phyloP scores from a whole-genome alignment of 64 coral and sea anemone genomes.

The Montipora efflorescens region DNA sequence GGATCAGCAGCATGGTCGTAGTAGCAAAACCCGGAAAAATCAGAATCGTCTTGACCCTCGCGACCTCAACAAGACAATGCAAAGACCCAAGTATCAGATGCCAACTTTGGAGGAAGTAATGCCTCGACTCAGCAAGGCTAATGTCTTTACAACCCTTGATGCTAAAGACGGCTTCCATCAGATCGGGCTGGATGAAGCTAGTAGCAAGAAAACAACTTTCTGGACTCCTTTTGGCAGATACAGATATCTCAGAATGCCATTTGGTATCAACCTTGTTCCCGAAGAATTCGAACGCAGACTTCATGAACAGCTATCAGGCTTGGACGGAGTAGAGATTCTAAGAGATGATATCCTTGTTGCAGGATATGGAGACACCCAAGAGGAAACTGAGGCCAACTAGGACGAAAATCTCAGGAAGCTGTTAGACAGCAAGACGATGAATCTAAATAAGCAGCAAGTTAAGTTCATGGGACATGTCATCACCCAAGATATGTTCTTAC shows the following conservation, averaged over 20 bases:
- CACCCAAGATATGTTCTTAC: slow-evolving; percentile 53
- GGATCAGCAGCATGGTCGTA: slow-evolving; percentile 71
- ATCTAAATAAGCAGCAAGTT: slow-evolving; percentile 33
- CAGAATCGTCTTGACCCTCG: slow-evolving; percentile 64
- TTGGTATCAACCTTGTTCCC: slow-evolving; percentile 54
- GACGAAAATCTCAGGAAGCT: slow-evolving; percentile 41
- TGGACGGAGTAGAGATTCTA: slow-evolving; percentile 49
- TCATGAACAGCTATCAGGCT: slow-evolving; percentile 37
- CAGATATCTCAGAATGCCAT: slow-evolving; percentile 58
- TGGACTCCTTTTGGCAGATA: slow-evolving; percentile 42
- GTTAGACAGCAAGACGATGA: slow-evolving; percentile 58
- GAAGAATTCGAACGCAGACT: slow-evolving; percentile 51
- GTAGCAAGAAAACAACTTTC: slow-evolving; percentile 42
- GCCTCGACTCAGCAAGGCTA: slow-evolving; percentile 56
- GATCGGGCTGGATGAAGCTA: slow-evolving; percentile 46
- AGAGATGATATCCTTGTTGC: slow-evolving; percentile 55
- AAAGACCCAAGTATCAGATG: slow-evolving; percentile 61
- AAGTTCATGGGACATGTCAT: slow-evolving; percentile 75
- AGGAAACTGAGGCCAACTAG: slow-evolving; percentile 29
- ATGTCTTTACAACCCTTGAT: slow-evolving; percentile 60
- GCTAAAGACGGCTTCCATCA: slow-evolving; percentile 69
- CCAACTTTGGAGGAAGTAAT: slow-evolving; percentile 45
- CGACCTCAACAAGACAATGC: slow-evolving; percentile 59
- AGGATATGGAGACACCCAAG: slow-evolving; percentile 50
- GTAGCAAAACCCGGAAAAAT: slow-evolving; percentile 42